Conservation (phyloP, 2,113 vertebrate species). For the Ophthalmolycus amberensis region DNA sequence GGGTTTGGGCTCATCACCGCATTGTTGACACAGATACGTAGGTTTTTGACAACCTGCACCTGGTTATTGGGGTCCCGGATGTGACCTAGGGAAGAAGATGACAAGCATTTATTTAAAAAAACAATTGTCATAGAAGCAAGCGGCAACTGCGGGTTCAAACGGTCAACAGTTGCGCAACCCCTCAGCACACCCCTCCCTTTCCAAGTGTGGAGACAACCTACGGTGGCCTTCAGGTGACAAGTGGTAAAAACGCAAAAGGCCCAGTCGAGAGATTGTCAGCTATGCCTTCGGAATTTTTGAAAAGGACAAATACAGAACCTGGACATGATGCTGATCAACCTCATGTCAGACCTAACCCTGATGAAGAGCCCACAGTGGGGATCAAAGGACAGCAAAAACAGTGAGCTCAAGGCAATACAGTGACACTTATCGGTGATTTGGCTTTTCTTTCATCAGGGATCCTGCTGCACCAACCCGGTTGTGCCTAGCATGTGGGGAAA, state of each 20-base stretch:
- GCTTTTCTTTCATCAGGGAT: constrained; percentile 31
- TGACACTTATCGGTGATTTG: constrained; percentile 6
- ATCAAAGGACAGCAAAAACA: no score
- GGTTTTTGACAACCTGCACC: constrained; percentile 93
- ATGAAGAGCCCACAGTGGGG: not conserved
- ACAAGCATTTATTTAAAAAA: not conserved
- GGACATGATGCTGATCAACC: not conserved
- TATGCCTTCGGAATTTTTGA: not conserved
- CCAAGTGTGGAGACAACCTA: no score
- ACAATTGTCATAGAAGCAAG: not conserved
- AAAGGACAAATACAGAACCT: not conserved
- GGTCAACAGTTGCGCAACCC: not conserved
- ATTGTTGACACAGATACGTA: constrained; percentile 93
- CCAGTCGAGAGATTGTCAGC: no score
- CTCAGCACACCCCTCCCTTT: no score
- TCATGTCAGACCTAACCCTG: not conserved
- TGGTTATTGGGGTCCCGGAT: constrained; percentile 98
- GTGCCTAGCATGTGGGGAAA: constrained; percentile 25
- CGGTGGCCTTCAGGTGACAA: no score
- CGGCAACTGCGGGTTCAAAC: not conserved
- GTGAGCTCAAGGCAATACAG: not conserved
- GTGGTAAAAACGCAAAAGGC: no score
- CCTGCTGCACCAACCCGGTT: not conserved
- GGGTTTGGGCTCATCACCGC: constrained; percentile 86
- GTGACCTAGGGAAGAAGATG: constrained; percentile 81